Conservation (phyloP, 2,113 vertebrate genomes). For the Chaenogobius annularis region DNA sequence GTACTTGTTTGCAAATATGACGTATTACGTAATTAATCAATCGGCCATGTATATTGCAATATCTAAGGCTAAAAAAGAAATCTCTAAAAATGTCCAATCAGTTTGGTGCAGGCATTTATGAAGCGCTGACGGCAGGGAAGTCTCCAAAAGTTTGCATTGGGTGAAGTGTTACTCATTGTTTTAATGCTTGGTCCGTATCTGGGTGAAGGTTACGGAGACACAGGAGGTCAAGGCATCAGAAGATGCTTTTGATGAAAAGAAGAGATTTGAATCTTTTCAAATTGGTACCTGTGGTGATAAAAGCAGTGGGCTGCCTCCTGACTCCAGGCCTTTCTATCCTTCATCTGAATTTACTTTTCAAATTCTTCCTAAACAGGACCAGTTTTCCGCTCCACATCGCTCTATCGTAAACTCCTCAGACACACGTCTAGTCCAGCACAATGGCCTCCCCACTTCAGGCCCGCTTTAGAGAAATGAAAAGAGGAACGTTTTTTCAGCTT, state of each 20-base stretch:
- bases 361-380: constrained; percentile 20
- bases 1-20: not conserved
- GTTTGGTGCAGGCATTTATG: not conserved
- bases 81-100: not conserved
- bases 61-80: no score
- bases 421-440: constrained; percentile 20
- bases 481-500: constrained; percentile 65
- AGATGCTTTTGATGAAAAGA: constrained; percentile 44
- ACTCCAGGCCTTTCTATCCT: constrained; percentile 22
- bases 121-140: not conserved
- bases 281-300: constrained; percentile 56
- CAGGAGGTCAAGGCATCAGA: constrained; percentile 65
- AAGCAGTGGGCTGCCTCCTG: constrained; percentile 43
- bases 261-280: constrained; percentile 58
- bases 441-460: constrained; percentile 29
- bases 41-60: no score
- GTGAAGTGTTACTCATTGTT: constrained; percentile 24
- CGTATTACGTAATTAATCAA: no score
- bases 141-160: constrained; percentile 2
- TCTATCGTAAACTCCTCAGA: constrained; percentile 19
- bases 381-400: constrained; percentile 16
- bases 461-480: constrained; percentile 71
- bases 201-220: constrained; percentile 15
- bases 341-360: constrained; percentile 14
- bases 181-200: constrained; percentile 27